Conservation (phyloP, 2,113 vertebrate genomes). For the Neomonachus schauinslandi region DNA sequence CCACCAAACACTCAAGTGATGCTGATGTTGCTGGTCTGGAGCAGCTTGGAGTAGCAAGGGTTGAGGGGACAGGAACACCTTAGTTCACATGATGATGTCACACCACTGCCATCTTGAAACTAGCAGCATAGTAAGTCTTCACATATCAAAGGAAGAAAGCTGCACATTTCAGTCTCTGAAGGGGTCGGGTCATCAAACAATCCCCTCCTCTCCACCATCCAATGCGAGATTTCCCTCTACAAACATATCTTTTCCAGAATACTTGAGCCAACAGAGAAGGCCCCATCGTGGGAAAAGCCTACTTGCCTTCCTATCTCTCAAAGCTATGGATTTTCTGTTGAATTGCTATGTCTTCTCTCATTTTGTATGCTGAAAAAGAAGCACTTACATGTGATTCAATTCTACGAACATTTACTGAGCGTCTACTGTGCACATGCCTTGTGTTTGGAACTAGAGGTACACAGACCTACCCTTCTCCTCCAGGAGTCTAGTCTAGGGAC, state of each 20-base stretch:
- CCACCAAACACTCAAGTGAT: not conserved
- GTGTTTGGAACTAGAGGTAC: not conserved
- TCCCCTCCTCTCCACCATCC: not conserved
- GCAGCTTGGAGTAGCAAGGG: not conserved
- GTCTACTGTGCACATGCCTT: not conserved
- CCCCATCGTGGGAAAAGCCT: not conserved
- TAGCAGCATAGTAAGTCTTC: not conserved
- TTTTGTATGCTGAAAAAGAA: not conserved
- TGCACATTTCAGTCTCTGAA: not conserved
- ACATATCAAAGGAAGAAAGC: not conserved
- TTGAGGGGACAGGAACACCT: not conserved
- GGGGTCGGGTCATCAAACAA: not conserved
- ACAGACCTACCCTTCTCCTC: not conserved
- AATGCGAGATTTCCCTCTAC: not conserved
- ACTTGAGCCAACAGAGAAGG: not conserved
- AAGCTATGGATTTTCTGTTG: not conserved
- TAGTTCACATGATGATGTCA: not conserved
- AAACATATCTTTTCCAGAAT: not conserved
- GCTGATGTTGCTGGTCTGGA: not conserved
- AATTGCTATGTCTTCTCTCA: not conserved
- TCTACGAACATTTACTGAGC: not conserved
- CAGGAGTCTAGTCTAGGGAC: not conserved
- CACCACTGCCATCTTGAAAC: rapidly evolving
- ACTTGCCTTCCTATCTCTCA: not conserved
- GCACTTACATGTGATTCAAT: not conserved